Base-by-base conservation (phyloP, 2,113 vertebrate species). In the Eolophus roseicapilla region DNA sequence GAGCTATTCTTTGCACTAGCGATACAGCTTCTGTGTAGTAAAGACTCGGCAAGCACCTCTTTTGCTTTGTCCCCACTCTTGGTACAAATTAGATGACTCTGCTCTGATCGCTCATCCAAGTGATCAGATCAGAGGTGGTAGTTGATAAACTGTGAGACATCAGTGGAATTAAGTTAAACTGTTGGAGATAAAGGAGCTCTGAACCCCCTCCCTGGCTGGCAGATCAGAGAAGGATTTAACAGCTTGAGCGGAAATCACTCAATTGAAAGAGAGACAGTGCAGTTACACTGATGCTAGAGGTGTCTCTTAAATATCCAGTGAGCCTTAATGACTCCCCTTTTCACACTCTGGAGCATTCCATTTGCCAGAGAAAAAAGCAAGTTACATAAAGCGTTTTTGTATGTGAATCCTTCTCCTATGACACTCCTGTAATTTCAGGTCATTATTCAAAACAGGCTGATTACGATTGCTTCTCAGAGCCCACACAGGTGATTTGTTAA, bases 191-290 rank as follows among this genome's bases (percentile, higher is more conserved):
- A 93, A 93, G 76, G 77, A 92, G 57, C 55, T 89, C 74, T 78
- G 83, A 91, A 78, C 70, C 62, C 47, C 69, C 35, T 84, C 73
- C 50, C 74, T 82, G n/a, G 57, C 60, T 85, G 84, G 60, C 65
- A 87, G 91, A 95, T 94, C 93, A 96, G 88, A 95, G 89, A 82
- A 90, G 71, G 74, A 87, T 78, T 89, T 78, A 95, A 85, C 86
- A 95, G 89, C 83, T 92, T 70, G 74, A 88, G 65, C 78, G 82
- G 81, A 88, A 93, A 94, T 81, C 5, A 1, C 53, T 84, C 75
- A 37, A n/a, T 23, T 92, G 88, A 86, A 87, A 84, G 57, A 75
- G 39, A 78, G 23, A 60, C 47, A 49, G 78, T 31, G 68, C 57
- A 65, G 75, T 79, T 76, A 76, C 75, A 80, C 13, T 84, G 90